phyloP scores from a whole-genome alignment of 2,888 invertebrate genomes.

The Zaprionus lineosus region DNA sequence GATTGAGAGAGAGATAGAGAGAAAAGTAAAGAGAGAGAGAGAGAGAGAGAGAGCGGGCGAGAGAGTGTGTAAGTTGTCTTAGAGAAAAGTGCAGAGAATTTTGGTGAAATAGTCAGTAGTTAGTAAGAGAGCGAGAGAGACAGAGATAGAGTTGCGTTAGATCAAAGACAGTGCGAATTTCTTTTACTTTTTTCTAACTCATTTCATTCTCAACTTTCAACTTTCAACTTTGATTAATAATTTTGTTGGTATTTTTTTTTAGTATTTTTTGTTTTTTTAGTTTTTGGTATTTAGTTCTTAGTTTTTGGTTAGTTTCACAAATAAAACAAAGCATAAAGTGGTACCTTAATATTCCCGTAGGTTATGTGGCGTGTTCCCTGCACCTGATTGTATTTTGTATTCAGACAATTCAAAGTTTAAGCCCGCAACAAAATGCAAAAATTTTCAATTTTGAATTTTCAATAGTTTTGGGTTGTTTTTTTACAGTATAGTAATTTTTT shows the following conservation, averaged over 20 bases:
- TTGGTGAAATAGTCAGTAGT: no score
- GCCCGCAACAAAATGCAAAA: slow-evolving; percentile 65
- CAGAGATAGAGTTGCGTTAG: slow-evolving; percentile 19
- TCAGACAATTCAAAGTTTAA: slow-evolving; percentile 45
- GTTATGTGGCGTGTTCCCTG: slow-evolving; percentile 89
- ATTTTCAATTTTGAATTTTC: slow-evolving; percentile 62
- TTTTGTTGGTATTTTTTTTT: no score
- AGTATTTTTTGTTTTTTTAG: no score
- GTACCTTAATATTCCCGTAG: slow-evolving; percentile 88
- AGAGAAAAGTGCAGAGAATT: no score
- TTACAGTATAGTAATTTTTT: slow-evolving; percentile 33
- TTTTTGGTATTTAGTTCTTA: background rate
- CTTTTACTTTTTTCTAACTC: no score
- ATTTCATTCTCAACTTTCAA: no score
- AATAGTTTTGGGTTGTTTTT: slow-evolving; percentile 28
- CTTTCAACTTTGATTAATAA: no score
- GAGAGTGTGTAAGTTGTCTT: no score
- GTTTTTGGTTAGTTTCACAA: slow-evolving; percentile 39
- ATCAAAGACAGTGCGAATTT: slow-evolving; percentile 5
- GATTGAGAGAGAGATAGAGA: slow-evolving; percentile 5
- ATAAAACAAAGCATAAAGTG: slow-evolving; percentile 78
- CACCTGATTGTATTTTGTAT: slow-evolving; percentile 84
- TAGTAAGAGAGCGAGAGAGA: slow-evolving; percentile 10
- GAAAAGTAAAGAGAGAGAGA: slow-evolving; percentile 11
- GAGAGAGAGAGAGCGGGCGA: slow-evolving; percentile 9